phyloP scores from a whole-genome alignment of 2,113 vertebrate species.

The Vulpes vulpes region DNA sequence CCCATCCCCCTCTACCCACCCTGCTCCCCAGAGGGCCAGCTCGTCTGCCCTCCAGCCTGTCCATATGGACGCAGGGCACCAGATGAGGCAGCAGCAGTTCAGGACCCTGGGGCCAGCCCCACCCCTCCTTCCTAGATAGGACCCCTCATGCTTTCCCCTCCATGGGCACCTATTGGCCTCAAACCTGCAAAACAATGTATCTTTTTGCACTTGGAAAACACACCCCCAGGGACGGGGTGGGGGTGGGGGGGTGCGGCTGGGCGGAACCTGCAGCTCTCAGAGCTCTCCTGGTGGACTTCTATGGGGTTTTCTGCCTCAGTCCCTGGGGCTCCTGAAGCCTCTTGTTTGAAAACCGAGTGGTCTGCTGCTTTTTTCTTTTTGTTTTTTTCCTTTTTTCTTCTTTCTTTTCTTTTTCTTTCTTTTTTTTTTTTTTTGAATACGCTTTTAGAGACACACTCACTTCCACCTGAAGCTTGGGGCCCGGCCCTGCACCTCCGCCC shows the following conservation, averaged over 20 bases:
- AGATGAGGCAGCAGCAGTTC: not conserved
- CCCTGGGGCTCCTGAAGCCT: slow-evolving; percentile 66
- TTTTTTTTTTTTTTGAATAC: slow-evolving; percentile 1
- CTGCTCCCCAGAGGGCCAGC: not conserved
- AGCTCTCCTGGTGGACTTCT: slow-evolving; percentile 77
- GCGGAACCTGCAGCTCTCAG: slow-evolving; percentile 64
- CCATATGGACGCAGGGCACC: not conserved
- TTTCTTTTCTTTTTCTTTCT: slow-evolving; percentile 1
- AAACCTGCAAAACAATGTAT: slow-evolving; percentile 90
- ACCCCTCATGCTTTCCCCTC: not conserved
- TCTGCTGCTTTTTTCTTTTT: slow-evolving; percentile 21
- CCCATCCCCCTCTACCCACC: not conserved
- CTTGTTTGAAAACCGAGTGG: slow-evolving; percentile 68
- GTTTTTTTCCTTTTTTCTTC: not conserved
- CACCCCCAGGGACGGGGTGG: slow-evolving; percentile 62
- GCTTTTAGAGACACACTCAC: slow-evolving; percentile 68
- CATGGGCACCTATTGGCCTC: slow-evolving; percentile 79
- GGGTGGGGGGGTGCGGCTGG: slow-evolving; percentile 52
- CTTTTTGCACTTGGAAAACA: slow-evolving; percentile 89
- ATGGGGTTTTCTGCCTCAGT: slow-evolving; percentile 77
- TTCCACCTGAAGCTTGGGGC: slow-evolving; percentile 81
- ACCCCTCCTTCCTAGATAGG: not conserved
- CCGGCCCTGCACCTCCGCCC: slow-evolving; percentile 83
- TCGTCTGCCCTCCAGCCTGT: too few relatives aligned
- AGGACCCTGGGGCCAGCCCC: not conserved